Base-by-base conservation (phyloP, 1,140 invertebrate species). In the Agrilus planipennis region DNA sequence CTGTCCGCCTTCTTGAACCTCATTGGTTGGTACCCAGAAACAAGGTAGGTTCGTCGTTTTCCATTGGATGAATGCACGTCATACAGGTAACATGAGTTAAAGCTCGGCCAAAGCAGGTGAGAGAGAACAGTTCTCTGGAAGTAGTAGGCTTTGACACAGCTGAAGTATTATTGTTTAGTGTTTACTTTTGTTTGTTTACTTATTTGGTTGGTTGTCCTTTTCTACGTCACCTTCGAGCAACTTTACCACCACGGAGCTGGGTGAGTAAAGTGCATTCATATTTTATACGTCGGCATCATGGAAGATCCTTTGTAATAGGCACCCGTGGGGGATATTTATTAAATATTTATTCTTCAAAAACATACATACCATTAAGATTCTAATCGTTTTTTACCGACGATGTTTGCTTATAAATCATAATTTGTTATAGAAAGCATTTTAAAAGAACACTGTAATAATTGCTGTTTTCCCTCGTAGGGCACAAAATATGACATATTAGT, bases 71-170 rank as follows among this genome's bases (percentile, higher is more conserved):
- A n/a, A 19, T 15, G 12, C 10, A 14, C n/a, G 9, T 27, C 19
- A 25, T 23, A 29, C 44, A 46, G 41, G 41, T 47, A 48, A 45
- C 28, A 29, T 30, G 38, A 44, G 46, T 28, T 28, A 42, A 39
- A n/a, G n/a, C n/a, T n/a, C n/a, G n/a, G n/a, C n/a, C n/a, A n/a
- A n/a, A 41, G 39, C 27, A 17, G 37, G 43, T 40, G 43, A 49
- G 27, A 51, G 52, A 41, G 36, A 53, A 43, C 55, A 57, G 55
- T 57, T 53, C 49, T 42, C 43, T 52, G 34, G 49, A 50, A 51
- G 45, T 53, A 50, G 55, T 55, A 50, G 49, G 46, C 44, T 34
- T 49, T 44, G 42, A 53, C 47, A 47, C 47, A 52, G 29, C 22
- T 44, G n/a, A 17, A 27, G 23, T 19, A 43, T 19, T 37, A 37